Evolutionary conservation across 2,113 vertebrate species (phyloP).

Genomic region (Dipodomys spectabilis): DNA sequence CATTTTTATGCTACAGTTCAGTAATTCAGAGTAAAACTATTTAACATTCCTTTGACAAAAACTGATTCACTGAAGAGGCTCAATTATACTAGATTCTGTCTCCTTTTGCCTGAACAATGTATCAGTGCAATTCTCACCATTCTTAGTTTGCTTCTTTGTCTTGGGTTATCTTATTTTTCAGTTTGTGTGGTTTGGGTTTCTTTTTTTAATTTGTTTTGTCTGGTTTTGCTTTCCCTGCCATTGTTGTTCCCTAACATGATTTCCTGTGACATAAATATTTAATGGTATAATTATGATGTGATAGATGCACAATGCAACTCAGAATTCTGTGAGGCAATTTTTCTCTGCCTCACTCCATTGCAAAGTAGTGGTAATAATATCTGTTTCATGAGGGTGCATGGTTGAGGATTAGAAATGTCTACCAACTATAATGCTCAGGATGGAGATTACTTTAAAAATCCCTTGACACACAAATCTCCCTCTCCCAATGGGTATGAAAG

Average conservation of each 20-base stretch:
- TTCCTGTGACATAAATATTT: not conserved
- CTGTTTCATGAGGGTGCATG: not conserved
- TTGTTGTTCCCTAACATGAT: not conserved
- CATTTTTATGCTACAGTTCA: not conserved
- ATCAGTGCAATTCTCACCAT: not conserved
- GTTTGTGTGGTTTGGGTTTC: not conserved
- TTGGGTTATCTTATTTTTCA: not conserved
- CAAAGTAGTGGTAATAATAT: constrained; percentile 4
- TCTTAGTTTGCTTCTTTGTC: not conserved
- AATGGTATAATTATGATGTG: not conserved
- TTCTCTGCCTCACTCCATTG: not conserved
- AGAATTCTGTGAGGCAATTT: not conserved
- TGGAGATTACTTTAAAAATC: not conserved
- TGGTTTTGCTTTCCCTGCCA: too few relatives aligned
- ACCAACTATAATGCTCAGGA: not conserved
- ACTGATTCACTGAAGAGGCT: not conserved
- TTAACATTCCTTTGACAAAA: not conserved
- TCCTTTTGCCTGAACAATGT: not conserved
- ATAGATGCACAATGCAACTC: not conserved
- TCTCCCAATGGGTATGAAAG: not conserved
- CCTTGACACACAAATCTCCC: too few relatives aligned
- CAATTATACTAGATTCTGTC: not conserved
- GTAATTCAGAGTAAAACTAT: not conserved
- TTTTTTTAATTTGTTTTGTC: not conserved
- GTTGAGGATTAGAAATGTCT: not conserved